A percentile compares a stretch with the other conserved stretches of the same genome.
Conservation (phyloP, 64 coral and sea anemone genomes). For the Acropora tenuis region DNA sequence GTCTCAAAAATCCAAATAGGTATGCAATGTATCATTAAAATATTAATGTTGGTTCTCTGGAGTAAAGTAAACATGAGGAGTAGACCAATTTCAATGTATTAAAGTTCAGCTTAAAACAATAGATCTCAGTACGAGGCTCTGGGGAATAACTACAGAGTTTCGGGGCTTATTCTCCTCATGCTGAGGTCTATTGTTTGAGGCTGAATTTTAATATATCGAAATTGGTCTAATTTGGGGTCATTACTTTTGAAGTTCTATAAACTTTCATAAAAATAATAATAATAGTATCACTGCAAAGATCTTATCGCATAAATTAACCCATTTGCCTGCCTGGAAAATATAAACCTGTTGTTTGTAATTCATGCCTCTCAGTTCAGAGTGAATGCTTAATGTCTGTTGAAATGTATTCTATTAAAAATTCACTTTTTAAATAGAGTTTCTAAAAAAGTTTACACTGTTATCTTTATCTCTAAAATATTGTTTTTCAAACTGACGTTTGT, state of each 20-base stretch:
- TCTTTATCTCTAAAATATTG: not conserved
- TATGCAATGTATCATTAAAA: not conserved
- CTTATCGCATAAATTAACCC: not conserved
- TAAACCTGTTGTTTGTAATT: constrained; percentile 9
- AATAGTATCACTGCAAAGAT: not conserved
- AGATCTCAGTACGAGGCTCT: too few relatives aligned
- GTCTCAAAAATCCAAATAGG: too few relatives aligned
- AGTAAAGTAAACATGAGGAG: not conserved
- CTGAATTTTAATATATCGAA: too few relatives aligned
- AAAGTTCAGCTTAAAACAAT: too few relatives aligned
- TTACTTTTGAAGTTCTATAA: not conserved
- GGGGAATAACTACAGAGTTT: too few relatives aligned
- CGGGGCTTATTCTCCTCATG: too few relatives aligned
- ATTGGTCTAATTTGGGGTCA: not conserved
- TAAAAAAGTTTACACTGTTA: not conserved
- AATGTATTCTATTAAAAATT: constrained; percentile 23
- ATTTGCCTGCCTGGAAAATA: constrained; percentile 22
- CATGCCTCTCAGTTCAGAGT: constrained; percentile 24
- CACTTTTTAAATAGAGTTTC: constrained; percentile 3
- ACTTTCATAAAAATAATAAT: not conserved
- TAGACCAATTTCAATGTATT: too few relatives aligned
- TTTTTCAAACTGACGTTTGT: not conserved
- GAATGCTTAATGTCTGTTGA: constrained; percentile 34
- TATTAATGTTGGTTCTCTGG: not conserved
- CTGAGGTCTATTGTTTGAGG: too few relatives aligned